Conservation (phyloP, 2,888 invertebrate genomes). For the Brachyopa scutellaris region DNA sequence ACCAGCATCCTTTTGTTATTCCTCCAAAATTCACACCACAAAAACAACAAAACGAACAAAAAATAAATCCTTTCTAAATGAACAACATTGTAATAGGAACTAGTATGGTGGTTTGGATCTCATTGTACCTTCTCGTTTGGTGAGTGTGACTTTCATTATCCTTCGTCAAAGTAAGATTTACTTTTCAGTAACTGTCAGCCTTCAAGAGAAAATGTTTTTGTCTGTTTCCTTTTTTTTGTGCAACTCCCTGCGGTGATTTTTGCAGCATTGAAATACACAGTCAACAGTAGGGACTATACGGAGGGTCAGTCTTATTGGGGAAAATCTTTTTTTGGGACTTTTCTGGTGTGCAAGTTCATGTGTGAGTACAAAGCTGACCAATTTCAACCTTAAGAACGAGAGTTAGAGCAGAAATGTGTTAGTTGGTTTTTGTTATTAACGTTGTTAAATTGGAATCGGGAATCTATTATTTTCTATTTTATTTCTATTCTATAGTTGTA, state of each 20-base stretch:
- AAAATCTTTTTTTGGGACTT: too few species aligned
- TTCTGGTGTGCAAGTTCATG: too few species aligned
- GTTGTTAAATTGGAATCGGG: too few species aligned
- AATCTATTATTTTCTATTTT: too few species aligned
- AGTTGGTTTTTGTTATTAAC: too few species aligned
- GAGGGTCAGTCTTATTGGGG: too few species aligned
- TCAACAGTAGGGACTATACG: neutral
- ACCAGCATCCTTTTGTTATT: neutral
- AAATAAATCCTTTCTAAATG: neutral
- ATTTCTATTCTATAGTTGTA: too few species aligned
- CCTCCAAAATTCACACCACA: neutral
- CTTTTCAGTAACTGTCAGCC: neutral
- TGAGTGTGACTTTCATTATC: conserved; percentile 4
- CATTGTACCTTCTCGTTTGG: too few species aligned
- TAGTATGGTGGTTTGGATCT: neutral
- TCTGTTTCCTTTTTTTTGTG: neutral
- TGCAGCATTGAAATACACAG: conserved; percentile 2
- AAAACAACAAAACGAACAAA: neutral
- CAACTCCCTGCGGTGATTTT: neutral
- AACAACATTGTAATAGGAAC: too few species aligned
- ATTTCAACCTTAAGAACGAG: too few species aligned
- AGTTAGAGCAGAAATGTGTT: too few species aligned
- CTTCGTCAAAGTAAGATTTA: neutral
- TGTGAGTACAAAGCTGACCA: too few species aligned
- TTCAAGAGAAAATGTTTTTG: neutral